phyloP scores from a whole-genome alignment of 2,797 vertebrate species.

The Sebastes elongatus region DNA sequence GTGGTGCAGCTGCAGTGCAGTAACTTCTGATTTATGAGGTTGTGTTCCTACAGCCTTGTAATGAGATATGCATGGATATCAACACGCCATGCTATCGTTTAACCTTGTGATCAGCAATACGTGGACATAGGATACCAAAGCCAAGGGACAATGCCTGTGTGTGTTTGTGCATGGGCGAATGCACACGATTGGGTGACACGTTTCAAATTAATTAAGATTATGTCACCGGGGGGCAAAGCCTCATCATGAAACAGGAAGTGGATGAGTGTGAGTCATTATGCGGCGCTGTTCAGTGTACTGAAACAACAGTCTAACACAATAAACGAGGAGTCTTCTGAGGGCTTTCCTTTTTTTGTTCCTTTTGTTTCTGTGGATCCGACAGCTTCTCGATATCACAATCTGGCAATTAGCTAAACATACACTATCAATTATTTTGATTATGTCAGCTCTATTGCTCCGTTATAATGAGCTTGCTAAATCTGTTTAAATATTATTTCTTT shows the following conservation, averaged over 20 bases:
- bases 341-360: neutral
- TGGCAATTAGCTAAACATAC: conserved; percentile 1
- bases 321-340: conserved; percentile 3
- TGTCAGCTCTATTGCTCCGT: neutral
- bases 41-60: conserved; percentile 54
- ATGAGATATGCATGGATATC: conserved; percentile 45
- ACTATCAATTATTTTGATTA: conserved; percentile 16
- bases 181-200: conserved; percentile 21
- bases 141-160: conserved; percentile 10
- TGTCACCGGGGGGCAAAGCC: neutral
- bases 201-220: conserved; percentile 46
- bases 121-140: conserved; percentile 50
- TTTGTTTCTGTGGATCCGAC: neutral
- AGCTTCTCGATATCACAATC: conserved; percentile 1
- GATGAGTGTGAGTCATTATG: conserved; percentile 40
- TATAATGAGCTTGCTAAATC: conserved; percentile 27
- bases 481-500: conserved; percentile 3
- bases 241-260: conserved; percentile 54
- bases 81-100: conserved; percentile 52
- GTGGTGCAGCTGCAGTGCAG: conserved; percentile 47
- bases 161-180: conserved; percentile 3
- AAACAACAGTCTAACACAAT: conserved; percentile 1
- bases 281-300: neutral
- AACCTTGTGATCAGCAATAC: conserved; percentile 71
- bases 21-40: conserved; percentile 57